phyloP scores from a whole-genome alignment of 2,797 vertebrate genomes.

The Amniataba percoides region DNA sequence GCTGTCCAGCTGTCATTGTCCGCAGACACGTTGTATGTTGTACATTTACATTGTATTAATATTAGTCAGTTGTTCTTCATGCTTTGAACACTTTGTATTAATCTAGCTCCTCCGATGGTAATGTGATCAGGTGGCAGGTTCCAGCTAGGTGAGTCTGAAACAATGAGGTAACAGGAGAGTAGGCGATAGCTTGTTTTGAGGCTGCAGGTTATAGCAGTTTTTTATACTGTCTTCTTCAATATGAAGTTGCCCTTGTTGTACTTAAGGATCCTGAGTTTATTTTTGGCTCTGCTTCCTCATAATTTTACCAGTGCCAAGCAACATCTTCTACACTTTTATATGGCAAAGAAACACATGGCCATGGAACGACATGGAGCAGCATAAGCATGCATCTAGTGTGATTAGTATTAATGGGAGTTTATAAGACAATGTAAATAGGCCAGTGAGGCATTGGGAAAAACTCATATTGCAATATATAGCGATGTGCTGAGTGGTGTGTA shows the following conservation, averaged over 20 bases:
- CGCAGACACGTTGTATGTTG: too few species aligned
- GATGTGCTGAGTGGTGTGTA: neutral
- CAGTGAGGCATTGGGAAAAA: too few species aligned
- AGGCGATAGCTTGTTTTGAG: neutral
- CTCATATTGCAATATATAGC: too few species aligned
- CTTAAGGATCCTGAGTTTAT: neutral
- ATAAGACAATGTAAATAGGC: too few species aligned
- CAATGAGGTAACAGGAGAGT: neutral
- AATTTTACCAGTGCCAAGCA: too few species aligned
- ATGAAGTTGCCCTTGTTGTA: neutral
- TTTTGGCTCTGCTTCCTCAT: neutral
- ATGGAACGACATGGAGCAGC: too few species aligned
- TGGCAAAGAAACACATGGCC: too few species aligned
- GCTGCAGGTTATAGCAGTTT: neutral
- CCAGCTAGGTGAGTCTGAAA: neutral
- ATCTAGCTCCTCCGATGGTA: neutral
- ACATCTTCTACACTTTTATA: too few species aligned
- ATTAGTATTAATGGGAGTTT: too few species aligned
- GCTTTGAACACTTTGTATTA: neutral
- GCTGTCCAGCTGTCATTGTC: neutral
- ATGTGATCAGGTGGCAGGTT: neutral
- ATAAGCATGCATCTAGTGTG: too few species aligned
- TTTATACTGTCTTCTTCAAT: neutral
- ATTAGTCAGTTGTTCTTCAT: neutral
- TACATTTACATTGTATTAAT: neutral